Percentiles rank a stretch among this genome's conserved stretches.
phyloP scores from a whole-genome alignment of 2,888 invertebrate species.

The Calameuta filiformis region DNA sequence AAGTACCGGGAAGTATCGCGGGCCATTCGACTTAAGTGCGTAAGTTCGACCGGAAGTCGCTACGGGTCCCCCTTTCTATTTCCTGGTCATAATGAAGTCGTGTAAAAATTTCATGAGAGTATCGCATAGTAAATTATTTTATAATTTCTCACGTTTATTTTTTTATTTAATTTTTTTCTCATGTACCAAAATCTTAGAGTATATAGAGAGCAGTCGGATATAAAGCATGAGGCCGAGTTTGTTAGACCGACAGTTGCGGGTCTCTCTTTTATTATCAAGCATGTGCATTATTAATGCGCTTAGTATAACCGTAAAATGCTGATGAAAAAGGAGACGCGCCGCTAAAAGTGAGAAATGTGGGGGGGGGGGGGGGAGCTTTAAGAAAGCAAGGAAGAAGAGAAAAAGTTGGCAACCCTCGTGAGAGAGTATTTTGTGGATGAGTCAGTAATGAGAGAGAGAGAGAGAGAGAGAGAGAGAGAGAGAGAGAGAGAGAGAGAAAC shows the following conservation, averaged over 20 bases:
- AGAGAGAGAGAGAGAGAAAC: slow-evolving; percentile 8
- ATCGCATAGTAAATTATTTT: background rate
- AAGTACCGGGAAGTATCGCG: background rate
- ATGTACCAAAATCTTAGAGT: background rate
- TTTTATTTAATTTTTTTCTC: background rate
- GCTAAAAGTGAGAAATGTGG: background rate
- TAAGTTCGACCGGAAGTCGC: background rate
- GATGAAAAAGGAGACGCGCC: slow-evolving; percentile 14
- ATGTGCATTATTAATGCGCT: slow-evolving; percentile 53
- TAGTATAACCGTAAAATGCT: slow-evolving; percentile 47
- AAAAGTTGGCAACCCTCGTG: slow-evolving; percentile 48
- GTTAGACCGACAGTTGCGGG: slow-evolving; percentile 47
- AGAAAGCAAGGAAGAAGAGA: slow-evolving; percentile 34
- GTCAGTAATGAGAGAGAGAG: slow-evolving; percentile 6
- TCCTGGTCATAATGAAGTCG: background rate
- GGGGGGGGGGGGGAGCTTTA: background rate
- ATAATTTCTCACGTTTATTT: background rate
- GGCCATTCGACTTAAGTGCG: background rate
- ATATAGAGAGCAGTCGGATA: background rate
- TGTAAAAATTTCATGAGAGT: background rate
- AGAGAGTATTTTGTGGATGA: slow-evolving; percentile 27
- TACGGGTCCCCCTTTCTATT: background rate
- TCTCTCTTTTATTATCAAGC: slow-evolving; percentile 52
- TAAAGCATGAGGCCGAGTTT: slow-evolving; percentile 50
- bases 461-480: slow-evolving; percentile 3